A percentile compares a stretch with the other conserved stretches of the same genome.
These are phyloP conservation scores for Hyla sarda DNA, from an alignment of 2,113 vertebrate species.

Conservation along the genomic window DNA sequence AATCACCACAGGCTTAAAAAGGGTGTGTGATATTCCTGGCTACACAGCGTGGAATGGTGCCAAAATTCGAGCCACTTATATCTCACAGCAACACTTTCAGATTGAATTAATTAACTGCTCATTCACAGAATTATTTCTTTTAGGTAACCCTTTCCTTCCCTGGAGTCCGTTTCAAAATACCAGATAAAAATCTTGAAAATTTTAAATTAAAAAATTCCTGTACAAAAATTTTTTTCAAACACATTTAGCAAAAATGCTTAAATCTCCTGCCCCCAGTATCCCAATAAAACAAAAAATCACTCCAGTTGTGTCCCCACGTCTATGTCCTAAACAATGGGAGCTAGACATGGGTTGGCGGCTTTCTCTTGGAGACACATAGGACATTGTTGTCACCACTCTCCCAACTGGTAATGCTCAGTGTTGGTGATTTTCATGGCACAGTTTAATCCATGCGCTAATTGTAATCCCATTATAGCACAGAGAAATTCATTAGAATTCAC, in stretches of 20 bases:
- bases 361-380: background rate
- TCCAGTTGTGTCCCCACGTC: slow-evolving; percentile 4
- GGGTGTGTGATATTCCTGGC: slow-evolving; percentile 44
- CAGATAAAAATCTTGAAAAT: too few relatives aligned
- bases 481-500: slow-evolving; percentile 51
- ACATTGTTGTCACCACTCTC: slow-evolving; percentile 7
- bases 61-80: background rate
- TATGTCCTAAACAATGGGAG: slow-evolving; percentile 5
- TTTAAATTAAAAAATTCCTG: background rate
- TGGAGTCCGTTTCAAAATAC: background rate
- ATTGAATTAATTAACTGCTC: background rate
- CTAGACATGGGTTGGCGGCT: background rate
- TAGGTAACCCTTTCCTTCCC: background rate
- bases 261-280: too few relatives aligned
- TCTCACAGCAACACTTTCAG: slow-evolving; percentile 16
- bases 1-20: slow-evolving; percentile 30
- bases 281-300: background rate
- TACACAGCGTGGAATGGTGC: slow-evolving; percentile 40
- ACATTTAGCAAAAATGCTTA: background rate
- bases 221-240: background rate
- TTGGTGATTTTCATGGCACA: slow-evolving; percentile 54
- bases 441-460: slow-evolving; percentile 54
- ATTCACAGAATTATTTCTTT: slow-evolving; percentile 7
- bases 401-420: slow-evolving; percentile 22
- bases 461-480: slow-evolving; percentile 57